Percentiles rank a stretch among this genome's conserved stretches.
Evolutionary conservation across 2,113 vertebrate species (phyloP).

Genomic region (Copsychus sechellarum): DNA sequence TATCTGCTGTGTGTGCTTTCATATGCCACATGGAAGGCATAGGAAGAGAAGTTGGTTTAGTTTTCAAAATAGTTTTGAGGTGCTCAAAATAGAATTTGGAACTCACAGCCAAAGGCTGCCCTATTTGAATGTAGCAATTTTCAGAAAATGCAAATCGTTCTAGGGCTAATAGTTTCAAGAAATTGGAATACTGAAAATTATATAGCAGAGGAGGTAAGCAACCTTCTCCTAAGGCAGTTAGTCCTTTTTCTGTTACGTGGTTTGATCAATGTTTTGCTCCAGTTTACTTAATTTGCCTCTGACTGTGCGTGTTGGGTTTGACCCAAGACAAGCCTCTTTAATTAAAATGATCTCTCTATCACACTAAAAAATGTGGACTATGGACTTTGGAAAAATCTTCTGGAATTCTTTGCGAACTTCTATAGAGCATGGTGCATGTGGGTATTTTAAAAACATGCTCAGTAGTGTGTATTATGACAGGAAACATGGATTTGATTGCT

Average conservation of each 20-base stretch:
- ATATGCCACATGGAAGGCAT: not conserved
- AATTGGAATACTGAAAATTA: not conserved
- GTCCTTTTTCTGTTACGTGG: not conserved
- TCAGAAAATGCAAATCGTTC: not conserved
- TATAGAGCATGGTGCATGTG: accelerated
- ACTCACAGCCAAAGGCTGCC: not conserved
- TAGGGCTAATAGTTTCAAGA: not conserved
- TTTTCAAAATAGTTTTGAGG: not conserved
- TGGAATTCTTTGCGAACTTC: not conserved
- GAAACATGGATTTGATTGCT: not conserved
- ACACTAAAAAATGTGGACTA: not conserved
- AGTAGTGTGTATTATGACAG: not conserved
- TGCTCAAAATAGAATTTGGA: not conserved
- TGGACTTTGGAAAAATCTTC: not conserved
- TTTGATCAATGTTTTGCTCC: not conserved
- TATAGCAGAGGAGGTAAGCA: not conserved
- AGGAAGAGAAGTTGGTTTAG: not conserved
- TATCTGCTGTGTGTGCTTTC: not conserved
- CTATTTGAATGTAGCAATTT: not conserved
- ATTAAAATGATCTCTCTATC: not conserved
- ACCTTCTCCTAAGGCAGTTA: not conserved
- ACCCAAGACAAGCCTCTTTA: not conserved
- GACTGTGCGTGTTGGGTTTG: not conserved
- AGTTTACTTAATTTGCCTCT: not conserved
- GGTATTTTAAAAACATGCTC: not conserved